Evolutionary conservation across 2,888 invertebrate genomes (phyloP), one percentile per base, ranked within the genome.

Genomic region (Limenitis camilla): DNA sequence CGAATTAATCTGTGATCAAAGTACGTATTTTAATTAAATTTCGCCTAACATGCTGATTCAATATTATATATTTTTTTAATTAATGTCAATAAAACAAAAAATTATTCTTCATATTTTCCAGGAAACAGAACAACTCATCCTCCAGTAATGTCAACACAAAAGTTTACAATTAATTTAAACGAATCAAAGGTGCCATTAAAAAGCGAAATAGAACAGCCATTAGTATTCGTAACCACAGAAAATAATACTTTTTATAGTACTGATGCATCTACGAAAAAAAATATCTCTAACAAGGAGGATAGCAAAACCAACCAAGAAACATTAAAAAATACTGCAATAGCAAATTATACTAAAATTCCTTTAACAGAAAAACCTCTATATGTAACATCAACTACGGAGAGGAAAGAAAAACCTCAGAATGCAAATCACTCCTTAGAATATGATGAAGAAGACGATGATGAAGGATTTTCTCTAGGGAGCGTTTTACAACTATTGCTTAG

Each of bases 401-500:
- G 46, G 7, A 49, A 52, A 47, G 19, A 39, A 48, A 6, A 62
- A 57, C 1, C 64, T 63, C 5, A 58, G 61, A 32, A 43, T 50
- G 55, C 8, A 57, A 32, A 72, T 35, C 62, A 67, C 41, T 68
- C 76, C 8, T 62, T 71, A 35, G 82, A 86, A 52, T 80, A 83
- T 49, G 81, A 84, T 36, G 81, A 82, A 6, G 81, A 79, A 29
- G 19, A 80, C 6, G 80, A 87, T 7, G 84, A 83, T 5, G 87
- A 86, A 47, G 89, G 87, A 7, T 89, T 91, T 65, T 91, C 91
- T 0, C 85, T 92, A 28, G 91, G 90, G 48, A 90, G 88, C 63
- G 89, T 92, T 5, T 71, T 92, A 10, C 89, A 92, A 65, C 75
- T 91, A n/a, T 70, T 92, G 27, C 83, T 92, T 30, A 88, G 88